These are phyloP conservation scores for Eupsilia transversa DNA, from an alignment of 2,888 invertebrate genomes.

Conservation along the genomic window DNA sequence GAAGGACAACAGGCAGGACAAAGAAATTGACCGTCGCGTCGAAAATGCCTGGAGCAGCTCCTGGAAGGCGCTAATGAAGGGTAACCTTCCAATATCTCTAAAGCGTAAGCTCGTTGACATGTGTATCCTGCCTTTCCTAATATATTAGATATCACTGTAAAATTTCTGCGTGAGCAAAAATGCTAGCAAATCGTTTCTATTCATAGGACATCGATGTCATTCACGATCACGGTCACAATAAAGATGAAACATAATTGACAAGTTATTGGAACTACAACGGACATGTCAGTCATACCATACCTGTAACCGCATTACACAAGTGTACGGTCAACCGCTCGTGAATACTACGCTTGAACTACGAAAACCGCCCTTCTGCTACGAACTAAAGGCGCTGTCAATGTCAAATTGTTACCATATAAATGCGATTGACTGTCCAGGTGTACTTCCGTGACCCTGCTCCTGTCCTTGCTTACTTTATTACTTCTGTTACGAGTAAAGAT, in stretches of 20 bases:
- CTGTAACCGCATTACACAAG: neutral
- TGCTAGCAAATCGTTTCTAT: neutral
- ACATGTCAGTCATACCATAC: slow-evolving; percentile 5
- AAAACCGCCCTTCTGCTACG: slow-evolving; percentile 3
- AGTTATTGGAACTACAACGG: slow-evolving; percentile 17
- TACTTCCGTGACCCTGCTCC: slow-evolving; percentile 42
- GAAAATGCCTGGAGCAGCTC: too few species aligned
- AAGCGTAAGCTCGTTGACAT: too few species aligned
- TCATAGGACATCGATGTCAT: neutral
- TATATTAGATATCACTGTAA: neutral
- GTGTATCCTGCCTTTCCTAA: too few species aligned
- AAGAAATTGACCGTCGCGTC: too few species aligned
- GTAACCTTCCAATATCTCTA: too few species aligned
- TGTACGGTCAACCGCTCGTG: neutral
- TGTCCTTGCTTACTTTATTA: slow-evolving; percentile 35
- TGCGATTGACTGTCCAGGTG: slow-evolving; percentile 11
- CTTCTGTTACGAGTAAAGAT: slow-evolving; percentile 9
- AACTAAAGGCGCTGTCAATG: too few species aligned
- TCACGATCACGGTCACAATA: slow-evolving; percentile 32
- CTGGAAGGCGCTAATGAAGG: too few species aligned
- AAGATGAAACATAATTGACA: slow-evolving; percentile 7
- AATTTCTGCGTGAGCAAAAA: neutral
- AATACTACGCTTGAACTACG: neutral
- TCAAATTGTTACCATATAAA: neutral
- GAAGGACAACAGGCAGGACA: too few species aligned